Conservation (phyloP, 2,113 vertebrate species). For the Oncorhynchus masou region DNA sequence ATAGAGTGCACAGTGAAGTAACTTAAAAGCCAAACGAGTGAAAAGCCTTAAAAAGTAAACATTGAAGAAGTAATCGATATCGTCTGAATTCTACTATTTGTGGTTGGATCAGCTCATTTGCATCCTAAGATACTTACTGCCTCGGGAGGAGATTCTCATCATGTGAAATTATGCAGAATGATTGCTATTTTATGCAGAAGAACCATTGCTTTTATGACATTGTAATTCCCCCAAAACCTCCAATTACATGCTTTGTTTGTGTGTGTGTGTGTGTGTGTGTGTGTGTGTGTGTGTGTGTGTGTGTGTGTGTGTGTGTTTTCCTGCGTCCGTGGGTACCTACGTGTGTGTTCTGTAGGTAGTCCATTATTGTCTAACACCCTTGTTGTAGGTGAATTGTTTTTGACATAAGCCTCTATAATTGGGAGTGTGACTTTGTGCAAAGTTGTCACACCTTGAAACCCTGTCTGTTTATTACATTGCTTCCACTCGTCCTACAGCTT, state of each 20-base stretch:
- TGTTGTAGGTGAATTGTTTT: too few relatives aligned
- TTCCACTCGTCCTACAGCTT: too few relatives aligned
- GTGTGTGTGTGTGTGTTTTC: slow-evolving; percentile 6
- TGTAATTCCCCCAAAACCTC: background rate
- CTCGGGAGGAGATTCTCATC: background rate
- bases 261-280: background rate
- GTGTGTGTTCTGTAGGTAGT: too few relatives aligned
- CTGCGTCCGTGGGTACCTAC: background rate
- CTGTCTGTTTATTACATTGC: too few relatives aligned
- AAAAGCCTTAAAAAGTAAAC: background rate
- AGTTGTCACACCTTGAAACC: too few relatives aligned
- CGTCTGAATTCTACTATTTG: background rate
- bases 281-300: too few relatives aligned
- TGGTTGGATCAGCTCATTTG: background rate
- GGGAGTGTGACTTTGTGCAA: too few relatives aligned
- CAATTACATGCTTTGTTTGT: background rate
- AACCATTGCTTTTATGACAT: background rate
- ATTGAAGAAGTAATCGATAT: slow-evolving; percentile 1
- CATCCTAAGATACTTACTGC: background rate
- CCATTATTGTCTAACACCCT: background rate
- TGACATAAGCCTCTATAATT: too few relatives aligned
- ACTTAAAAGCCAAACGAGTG: background rate
- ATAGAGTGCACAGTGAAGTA: background rate
- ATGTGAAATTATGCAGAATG: background rate
- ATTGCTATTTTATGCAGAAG: too few relatives aligned